Conservation (phyloP, 2,888 invertebrate genomes). For the Cerastis leucographa region DNA sequence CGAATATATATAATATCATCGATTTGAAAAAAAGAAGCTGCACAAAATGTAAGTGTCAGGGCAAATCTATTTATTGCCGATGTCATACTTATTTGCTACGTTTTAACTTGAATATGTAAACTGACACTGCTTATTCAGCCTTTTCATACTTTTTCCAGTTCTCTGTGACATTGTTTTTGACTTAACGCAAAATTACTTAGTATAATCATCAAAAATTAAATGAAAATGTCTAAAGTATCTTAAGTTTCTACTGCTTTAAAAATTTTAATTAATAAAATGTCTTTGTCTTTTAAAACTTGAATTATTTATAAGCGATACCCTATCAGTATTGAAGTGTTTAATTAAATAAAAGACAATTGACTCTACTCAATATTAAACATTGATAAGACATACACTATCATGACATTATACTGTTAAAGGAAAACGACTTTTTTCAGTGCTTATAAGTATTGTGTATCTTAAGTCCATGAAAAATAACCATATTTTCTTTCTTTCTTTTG, state of each 20-base stretch:
- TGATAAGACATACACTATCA: background rate
- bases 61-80: background rate
- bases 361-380: background rate
- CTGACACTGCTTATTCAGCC: background rate
- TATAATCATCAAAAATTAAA: background rate
- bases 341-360: slow-evolving; percentile 18
- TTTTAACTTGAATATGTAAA: background rate
- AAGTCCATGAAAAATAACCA: background rate
- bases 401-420: background rate
- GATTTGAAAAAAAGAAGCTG: background rate
- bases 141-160: background rate
- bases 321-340: slow-evolving; percentile 12
- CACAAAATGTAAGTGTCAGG: background rate
- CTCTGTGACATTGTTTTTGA: background rate
- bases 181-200: background rate
- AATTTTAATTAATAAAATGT: slow-evolving; percentile 62
- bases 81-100: background rate
- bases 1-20: background rate
- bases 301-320: slow-evolving; percentile 22
- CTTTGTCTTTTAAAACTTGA: slow-evolving; percentile 30
- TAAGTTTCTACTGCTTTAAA: slow-evolving; percentile 50
- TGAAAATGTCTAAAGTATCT: background rate
- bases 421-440: background rate
- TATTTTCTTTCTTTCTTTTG: background rate
- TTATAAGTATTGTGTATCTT: background rate